Evolutionary conservation across 2,113 vertebrate species (phyloP), one percentile per base, ranked within the genome.

Genomic region (Ochotona princeps): DNA sequence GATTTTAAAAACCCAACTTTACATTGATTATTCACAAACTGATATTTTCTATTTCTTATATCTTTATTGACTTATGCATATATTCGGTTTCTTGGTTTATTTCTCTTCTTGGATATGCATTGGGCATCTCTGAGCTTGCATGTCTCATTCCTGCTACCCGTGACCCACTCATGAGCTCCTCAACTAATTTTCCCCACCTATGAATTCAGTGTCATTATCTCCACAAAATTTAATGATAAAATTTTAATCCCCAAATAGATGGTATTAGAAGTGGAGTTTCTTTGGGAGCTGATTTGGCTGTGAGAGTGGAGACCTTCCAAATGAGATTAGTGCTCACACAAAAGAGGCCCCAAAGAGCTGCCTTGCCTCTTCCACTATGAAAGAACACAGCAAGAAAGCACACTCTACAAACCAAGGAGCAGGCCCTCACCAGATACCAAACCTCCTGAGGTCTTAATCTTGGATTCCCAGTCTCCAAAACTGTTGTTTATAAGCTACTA

Each of bases 11-110:
- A 57, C 13, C 14, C 54, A 57, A 30, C 1, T 54, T 30, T 74
- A 54, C 78, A 9, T 0, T 63, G 30, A 93, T 92, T 83, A 90
- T 63, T 93, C 25, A 20, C 67, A 88, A 72, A 38, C 89, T 79
- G 57, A 90, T 66, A 72, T 85, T 83, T 21, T 54, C 17, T n/a
- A 66, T 32, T 78, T 89, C 5, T 87, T 32, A 61, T 67, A 44
- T 91, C 67, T 61, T 26, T 11, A 76, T 7, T 67, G 49, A 74
- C 25, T 78, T 69, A 83, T 47, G 25, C 20, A 75, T 15, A 57
- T 57, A 18, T n/a, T 30, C 38, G 65, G 26, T 49, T 87, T 83
- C 8, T 20, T 61, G 25, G 44, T 20, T 82, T 32, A 66, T 15
- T 70, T 84, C 51, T 88, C 60, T 89, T 85, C 51, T 84, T 80